Conservation (phyloP, 2,113 vertebrate genomes). For the Ramphastos sulfuratus region DNA sequence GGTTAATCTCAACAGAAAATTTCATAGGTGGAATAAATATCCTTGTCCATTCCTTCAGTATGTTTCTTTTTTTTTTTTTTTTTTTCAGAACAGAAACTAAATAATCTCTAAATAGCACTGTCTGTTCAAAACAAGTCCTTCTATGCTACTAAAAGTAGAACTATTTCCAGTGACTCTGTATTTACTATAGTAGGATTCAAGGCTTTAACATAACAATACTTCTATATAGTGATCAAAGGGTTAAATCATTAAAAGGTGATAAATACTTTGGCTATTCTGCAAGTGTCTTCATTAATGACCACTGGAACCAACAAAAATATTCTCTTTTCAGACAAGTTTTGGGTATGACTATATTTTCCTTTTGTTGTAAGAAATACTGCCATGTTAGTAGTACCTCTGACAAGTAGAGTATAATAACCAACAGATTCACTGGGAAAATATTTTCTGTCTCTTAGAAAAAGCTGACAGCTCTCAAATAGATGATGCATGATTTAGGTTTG, state of each 20-base stretch:
- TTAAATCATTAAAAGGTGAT: conserved; percentile 1
- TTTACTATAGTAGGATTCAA: not conserved
- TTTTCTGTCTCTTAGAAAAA: not conserved
- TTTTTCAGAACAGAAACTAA: not conserved
- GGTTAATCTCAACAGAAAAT: not conserved
- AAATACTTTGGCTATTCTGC: not conserved
- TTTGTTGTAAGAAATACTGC: not conserved
- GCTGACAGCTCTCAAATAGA: not conserved
- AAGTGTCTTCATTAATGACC: not conserved
- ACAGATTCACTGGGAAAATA: not conserved
- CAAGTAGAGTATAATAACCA: not conserved
- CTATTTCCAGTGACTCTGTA: not conserved
- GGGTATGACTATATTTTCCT: not conserved
- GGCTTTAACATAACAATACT: not conserved
- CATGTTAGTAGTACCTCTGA: conserved; percentile 8
- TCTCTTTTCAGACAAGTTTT: not conserved
- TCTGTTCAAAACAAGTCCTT: not conserved
- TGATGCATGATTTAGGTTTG: not conserved
- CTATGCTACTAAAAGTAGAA: not conserved
- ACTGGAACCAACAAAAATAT: not conserved
- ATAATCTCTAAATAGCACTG: not conserved
- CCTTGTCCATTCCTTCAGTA: not conserved
- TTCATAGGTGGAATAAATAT: not conserved
- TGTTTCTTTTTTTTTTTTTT: not conserved
- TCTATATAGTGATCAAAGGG: not conserved